phyloP scores from a whole-genome alignment of 1,140 invertebrate species.

The Protaetia brevitarsis region DNA sequence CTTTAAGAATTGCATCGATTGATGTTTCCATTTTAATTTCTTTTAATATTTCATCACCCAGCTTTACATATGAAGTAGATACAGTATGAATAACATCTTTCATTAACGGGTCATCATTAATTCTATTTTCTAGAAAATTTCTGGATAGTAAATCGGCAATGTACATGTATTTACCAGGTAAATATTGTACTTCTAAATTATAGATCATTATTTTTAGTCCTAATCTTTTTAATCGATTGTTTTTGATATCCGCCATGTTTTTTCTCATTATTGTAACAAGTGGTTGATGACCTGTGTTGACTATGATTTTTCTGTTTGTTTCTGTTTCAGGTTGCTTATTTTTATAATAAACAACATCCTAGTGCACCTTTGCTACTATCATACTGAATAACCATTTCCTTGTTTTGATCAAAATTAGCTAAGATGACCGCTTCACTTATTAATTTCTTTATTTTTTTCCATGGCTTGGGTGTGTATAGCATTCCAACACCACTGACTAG shows the following conservation, averaged over 20 bases:
- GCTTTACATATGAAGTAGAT: slow-evolving; percentile 9
- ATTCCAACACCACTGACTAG: slow-evolving; percentile 21
- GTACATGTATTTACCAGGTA: slow-evolving; percentile 27
- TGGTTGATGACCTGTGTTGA: slow-evolving; percentile 43
- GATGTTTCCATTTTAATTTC: slow-evolving; percentile 18
- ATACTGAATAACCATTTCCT: slow-evolving; percentile 33
- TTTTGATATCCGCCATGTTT: slow-evolving; percentile 47
- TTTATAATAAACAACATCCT: slow-evolving; percentile 37
- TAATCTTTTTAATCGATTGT: slow-evolving; percentile 40
- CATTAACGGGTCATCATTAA: slow-evolving; percentile 22
- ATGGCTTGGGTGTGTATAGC: too few relatives aligned
- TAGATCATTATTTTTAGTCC: neutral
- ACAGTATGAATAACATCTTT: slow-evolving; percentile 7
- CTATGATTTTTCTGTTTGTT: slow-evolving; percentile 40
- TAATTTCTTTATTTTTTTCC: slow-evolving; percentile 36
- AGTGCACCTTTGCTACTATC: slow-evolving; percentile 43
- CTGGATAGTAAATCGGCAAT: slow-evolving; percentile 37
- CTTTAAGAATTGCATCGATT: slow-evolving; percentile 11
- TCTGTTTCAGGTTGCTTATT: slow-evolving; percentile 39
- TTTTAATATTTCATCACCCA: neutral
- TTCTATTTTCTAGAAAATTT: slow-evolving; percentile 24
- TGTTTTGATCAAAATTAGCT: slow-evolving; percentile 34
- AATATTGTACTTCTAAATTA: slow-evolving; percentile 12
- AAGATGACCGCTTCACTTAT: slow-evolving; percentile 36
- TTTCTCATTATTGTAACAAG: slow-evolving; percentile 48